phyloP scores from a whole-genome alignment of 2,113 vertebrate species.

The Elephas maximus region DNA sequence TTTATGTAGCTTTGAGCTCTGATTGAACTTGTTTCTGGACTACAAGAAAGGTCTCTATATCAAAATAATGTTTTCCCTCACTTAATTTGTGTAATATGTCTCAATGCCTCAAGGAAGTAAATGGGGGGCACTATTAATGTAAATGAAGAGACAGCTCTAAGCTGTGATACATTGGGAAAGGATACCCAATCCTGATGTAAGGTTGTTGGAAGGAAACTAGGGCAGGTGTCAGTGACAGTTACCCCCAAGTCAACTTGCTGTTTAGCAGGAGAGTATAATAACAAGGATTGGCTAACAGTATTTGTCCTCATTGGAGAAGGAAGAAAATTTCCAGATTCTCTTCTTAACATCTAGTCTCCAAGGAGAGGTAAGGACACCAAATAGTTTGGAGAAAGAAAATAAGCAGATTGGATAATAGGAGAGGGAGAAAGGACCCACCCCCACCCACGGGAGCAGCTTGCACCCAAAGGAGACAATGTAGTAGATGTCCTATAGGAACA shows the following conservation, averaged over 20 bases:
- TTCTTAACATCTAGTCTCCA: constrained; percentile 28
- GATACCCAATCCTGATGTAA: not conserved
- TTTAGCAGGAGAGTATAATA: not conserved
- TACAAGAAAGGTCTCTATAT: constrained; percentile 43
- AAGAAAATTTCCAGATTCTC: constrained; percentile 1
- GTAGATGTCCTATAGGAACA: not conserved
- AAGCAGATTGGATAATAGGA: not conserved
- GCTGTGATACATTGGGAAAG: not conserved
- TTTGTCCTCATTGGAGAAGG: not conserved
- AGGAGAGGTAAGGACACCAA: not conserved
- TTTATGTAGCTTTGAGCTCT: constrained; percentile 53
- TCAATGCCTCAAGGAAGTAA: constrained; percentile 6
- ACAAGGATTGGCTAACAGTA: not conserved
- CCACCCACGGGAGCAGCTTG: not conserved
- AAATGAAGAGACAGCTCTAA: constrained; percentile 2
- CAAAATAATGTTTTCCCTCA: not conserved
- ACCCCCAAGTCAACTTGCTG: not conserved
- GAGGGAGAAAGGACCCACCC: not conserved
- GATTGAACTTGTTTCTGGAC: constrained; percentile 47
- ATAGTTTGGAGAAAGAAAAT: constrained; percentile 45
- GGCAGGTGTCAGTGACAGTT: not conserved
- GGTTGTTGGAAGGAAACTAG: not conserved
- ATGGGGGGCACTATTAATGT: not conserved
- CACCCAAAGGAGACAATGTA: not conserved
- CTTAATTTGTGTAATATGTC: not conserved